Evolutionary conservation across 2,888 invertebrate genomes (phyloP).

Genomic region (Microctonus brassicae): DNA sequence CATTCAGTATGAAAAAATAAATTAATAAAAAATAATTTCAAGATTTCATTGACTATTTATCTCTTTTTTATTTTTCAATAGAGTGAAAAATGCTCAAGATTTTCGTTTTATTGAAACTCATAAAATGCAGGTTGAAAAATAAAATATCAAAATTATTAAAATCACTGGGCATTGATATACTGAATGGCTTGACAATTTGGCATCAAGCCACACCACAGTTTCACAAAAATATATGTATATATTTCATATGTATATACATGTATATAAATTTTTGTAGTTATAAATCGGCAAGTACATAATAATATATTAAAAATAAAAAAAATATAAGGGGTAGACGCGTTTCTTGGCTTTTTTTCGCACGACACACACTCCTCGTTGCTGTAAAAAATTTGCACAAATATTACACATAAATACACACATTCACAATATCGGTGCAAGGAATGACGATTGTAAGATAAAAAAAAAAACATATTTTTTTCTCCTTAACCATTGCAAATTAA

Average conservation of each 20-base stretch:
- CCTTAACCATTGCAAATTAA: neutral
- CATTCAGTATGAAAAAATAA: neutral
- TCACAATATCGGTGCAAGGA: conserved; percentile 12
- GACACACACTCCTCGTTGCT: conserved; percentile 25
- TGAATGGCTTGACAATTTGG: conserved; percentile 33
- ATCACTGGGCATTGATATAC: neutral
- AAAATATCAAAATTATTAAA: neutral
- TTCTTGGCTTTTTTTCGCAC: conserved; percentile 23
- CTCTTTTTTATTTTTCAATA: neutral
- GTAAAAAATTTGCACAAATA: conserved; percentile 24
- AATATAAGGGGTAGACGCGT: conserved; percentile 4
- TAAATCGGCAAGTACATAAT: conserved; percentile 5
- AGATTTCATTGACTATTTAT: neutral
- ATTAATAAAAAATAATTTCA: neutral
- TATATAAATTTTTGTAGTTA: conserved; percentile 4
- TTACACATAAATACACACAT: conserved; percentile 15
- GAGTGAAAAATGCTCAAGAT: neutral
- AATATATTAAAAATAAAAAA: conserved; percentile 15
- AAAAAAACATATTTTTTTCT: neutral
- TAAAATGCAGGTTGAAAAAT: conserved; percentile 1
- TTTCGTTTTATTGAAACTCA: neutral
- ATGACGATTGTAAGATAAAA: neutral
- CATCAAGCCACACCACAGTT: conserved; percentile 20
- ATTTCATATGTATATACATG: neutral
- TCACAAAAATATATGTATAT: conserved; percentile 9